These are phyloP conservation scores for Lepus townsendii DNA, from an alignment of 2,797 vertebrate genomes.

Conservation along the genomic window DNA sequence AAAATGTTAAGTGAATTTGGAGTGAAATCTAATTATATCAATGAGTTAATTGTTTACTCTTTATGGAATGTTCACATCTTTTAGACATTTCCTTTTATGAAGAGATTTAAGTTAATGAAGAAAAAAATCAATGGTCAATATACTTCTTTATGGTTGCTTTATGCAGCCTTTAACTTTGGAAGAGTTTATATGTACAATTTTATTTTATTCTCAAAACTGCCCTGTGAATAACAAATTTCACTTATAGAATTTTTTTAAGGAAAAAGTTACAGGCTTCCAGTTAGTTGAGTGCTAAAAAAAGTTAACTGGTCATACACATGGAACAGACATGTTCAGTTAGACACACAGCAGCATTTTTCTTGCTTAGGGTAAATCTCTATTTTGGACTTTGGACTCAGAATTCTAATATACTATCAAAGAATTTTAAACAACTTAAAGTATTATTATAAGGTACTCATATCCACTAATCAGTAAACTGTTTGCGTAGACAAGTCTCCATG, in stretches of 20 bases:
- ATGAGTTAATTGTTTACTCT: conserved; percentile 46
- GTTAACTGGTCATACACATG: background rate
- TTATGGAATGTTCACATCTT: conserved; percentile 27
- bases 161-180: background rate
- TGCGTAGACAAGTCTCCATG: background rate
- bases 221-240: background rate
- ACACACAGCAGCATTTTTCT: background rate
- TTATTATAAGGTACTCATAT: background rate
- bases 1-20: background rate
- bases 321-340: background rate
- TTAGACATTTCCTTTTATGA: conserved; percentile 60
- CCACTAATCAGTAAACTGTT: background rate
- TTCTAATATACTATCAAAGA: background rate
- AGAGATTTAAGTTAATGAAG: conserved; percentile 54
- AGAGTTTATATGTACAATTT: background rate
- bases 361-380: background rate
- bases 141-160: conserved; percentile 2
- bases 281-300: background rate
- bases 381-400: background rate
- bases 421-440: background rate
- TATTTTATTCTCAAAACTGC: background rate
- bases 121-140: background rate
- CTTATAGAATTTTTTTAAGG: background rate
- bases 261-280: background rate
- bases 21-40: conserved; percentile 68